Evolutionary conservation across 1,140 invertebrate genomes (phyloP), one percentile per base, ranked within the genome.

Genomic region (Caenorhabditis inopinata): DNA sequence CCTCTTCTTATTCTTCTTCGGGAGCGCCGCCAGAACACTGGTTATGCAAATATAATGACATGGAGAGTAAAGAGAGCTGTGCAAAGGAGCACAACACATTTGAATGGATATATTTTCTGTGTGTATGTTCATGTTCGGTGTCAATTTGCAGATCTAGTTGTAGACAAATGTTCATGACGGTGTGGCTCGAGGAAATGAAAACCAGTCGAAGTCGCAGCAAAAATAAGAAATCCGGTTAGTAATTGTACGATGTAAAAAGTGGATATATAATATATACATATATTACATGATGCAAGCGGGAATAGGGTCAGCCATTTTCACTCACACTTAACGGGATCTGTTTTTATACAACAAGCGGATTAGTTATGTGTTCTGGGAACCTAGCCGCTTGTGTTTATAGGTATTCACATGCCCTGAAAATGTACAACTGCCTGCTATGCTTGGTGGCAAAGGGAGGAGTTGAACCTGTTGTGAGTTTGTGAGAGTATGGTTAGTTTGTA

Each of bases 41-140:
- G 58, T 68, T 68, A 68, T 68, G 58, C 58, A 68, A 68, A 68
- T 68, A 68, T 68, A 68, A 68, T 68, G 58, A 68, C 58, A 68
- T 68, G 25, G 58, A 68, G 58, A 68, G 58, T 68, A 68, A 68
- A 68, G 58, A 68, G 58, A 12, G 58, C 11, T 38, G 32, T 29
- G 25, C n/a, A 38, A 38, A 68, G 38, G 58, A 68, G 58, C 58
- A 68, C 58, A 38, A 42, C 58, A 68, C 58, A 68, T 68, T 68
- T 68, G 38, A 32, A 68, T 21, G 58, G 38, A 68, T 68, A 42
- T n/a, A 23, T 58, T 58, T 32, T 58, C 38, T 32, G 7, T 32
- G 27, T 58, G 53, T 58, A 32, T 58, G 53, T 58, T 32, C 35
- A 58, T 38, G 58, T 68, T 68, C 58, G 58, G 58, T 68, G 58